Evolutionary conservation across 2,888 invertebrate genomes (phyloP).

Genomic region (Torymus texanus): DNA sequence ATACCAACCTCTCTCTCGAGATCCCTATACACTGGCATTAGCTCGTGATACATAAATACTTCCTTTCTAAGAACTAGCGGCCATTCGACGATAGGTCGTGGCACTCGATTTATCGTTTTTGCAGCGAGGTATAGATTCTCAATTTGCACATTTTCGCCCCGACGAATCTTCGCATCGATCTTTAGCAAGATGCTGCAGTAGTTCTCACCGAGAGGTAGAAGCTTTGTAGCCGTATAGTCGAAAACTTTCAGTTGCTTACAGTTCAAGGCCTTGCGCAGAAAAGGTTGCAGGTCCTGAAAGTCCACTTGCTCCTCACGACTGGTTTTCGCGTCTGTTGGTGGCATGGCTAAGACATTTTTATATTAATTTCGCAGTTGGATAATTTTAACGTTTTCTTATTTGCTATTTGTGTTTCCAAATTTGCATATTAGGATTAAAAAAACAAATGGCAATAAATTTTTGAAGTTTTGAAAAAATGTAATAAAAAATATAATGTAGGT

Average conservation of each 20-base stretch:
- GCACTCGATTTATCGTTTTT: constrained; percentile 78
- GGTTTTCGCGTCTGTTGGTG: no score
- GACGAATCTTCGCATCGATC: constrained; percentile 58
- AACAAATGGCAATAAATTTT: no score
- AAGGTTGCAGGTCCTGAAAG: neutral
- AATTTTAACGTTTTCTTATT: no score
- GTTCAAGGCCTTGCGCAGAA: constrained; percentile 8
- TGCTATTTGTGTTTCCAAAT: no score
- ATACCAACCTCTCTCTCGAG: constrained; percentile 72
- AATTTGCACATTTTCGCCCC: constrained; percentile 40
- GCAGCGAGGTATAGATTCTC: constrained; percentile 77
- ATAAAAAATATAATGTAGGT: no score
- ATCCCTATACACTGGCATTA: constrained; percentile 76
- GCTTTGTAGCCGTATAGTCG: neutral
- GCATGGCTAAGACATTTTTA: no score
- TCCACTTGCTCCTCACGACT: no score
- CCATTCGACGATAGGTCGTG: constrained; percentile 77
- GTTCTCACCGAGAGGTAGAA: constrained; percentile 76
- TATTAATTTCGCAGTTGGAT: no score
- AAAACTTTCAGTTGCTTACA: neutral
- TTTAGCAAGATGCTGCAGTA: constrained; percentile 79
- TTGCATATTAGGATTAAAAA: no score
- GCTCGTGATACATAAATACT: constrained; percentile 76
- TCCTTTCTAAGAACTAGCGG: constrained; percentile 78
- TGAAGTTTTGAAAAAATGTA: no score